Percentiles rank a stretch among this genome's conserved stretches.
phyloP scores from a whole-genome alignment of 2,888 invertebrate species.

The Trimorus sp. region DNA sequence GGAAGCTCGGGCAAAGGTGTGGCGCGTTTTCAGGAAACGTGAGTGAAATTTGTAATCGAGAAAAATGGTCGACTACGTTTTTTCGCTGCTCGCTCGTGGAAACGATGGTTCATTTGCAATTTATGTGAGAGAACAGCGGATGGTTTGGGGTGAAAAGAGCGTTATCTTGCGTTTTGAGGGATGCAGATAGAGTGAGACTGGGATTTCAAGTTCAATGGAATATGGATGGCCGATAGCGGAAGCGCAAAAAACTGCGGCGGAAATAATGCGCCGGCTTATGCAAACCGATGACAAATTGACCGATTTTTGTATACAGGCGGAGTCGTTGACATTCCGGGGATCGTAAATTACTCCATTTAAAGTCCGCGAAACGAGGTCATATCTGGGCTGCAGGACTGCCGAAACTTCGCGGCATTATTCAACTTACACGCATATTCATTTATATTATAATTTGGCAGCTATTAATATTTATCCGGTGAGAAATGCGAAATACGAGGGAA shows the following conservation, averaged over 20 bases:
- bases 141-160: too few relatives aligned
- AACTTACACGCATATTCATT: constrained; percentile 35
- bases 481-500: background rate
- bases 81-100: too few relatives aligned
- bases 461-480: constrained; percentile 24
- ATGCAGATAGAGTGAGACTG: too few relatives aligned
- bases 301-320: constrained; percentile 24
- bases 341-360: constrained; percentile 49
- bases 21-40: too few relatives aligned
- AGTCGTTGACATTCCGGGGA: constrained; percentile 32
- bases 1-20: too few relatives aligned
- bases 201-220: background rate
- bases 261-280: constrained; percentile 35
- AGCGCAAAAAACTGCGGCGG: constrained; percentile 12
- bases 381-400: constrained; percentile 7
- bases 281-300: constrained; percentile 29
- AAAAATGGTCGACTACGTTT: too few relatives aligned
- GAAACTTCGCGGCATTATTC: constrained; percentile 37
- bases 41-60: too few relatives aligned
- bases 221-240: background rate
- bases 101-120: too few relatives aligned
- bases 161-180: too few relatives aligned
- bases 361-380: constrained; percentile 42
- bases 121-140: too few relatives aligned
- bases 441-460: constrained; percentile 9